phyloP scores from a whole-genome alignment of 2,797 vertebrate genomes.

The Acipenser ruthenus region DNA sequence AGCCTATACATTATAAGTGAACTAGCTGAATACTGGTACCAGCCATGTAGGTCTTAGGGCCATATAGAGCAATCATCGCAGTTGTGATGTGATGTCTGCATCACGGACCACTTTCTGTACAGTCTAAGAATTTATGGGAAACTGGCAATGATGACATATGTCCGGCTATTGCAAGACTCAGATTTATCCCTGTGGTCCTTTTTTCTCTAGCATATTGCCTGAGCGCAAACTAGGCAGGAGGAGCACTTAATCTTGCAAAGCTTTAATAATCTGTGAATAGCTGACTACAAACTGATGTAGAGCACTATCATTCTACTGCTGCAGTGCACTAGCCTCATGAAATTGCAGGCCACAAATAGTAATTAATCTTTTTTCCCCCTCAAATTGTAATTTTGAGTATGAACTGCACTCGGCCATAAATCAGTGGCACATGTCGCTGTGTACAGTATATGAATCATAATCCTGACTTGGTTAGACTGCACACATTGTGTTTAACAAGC shows the following conservation, averaged over 20 bases:
- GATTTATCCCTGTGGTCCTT: conserved; percentile 77
- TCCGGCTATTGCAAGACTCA: conserved; percentile 71
- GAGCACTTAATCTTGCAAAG: conserved; percentile 85
- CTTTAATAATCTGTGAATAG: conserved; percentile 96
- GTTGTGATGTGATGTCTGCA: conserved; percentile 56
- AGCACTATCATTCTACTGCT: conserved; percentile 80
- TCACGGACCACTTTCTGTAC: conserved; percentile 55
- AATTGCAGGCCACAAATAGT: conserved; percentile 85
- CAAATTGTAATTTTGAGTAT: conserved; percentile 92
- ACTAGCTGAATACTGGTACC: conserved; percentile 26
- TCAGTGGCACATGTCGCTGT: conserved; percentile 68
- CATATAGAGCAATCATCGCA: conserved; percentile 49
- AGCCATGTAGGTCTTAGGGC: conserved; percentile 51
- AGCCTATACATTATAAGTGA: conserved; percentile 54
- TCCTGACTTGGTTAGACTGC: conserved; percentile 71
- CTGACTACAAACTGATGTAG: conserved; percentile 87
- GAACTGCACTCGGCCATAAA: conserved; percentile 74
- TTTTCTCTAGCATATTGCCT: conserved; percentile 69
- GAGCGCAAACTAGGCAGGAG: conserved; percentile 77
- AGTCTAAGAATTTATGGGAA: conserved; percentile 69
- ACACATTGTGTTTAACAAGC: conserved; percentile 90
- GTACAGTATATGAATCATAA: conserved; percentile 83
- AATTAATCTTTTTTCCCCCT: conserved; percentile 94
- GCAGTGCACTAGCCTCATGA: conserved; percentile 78
- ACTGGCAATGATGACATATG: conserved; percentile 84